Percentiles rank a stretch among this genome's conserved stretches.
phyloP scores from a whole-genome alignment of 2,113 vertebrate species.

The Kryptolebias marmoratus region DNA sequence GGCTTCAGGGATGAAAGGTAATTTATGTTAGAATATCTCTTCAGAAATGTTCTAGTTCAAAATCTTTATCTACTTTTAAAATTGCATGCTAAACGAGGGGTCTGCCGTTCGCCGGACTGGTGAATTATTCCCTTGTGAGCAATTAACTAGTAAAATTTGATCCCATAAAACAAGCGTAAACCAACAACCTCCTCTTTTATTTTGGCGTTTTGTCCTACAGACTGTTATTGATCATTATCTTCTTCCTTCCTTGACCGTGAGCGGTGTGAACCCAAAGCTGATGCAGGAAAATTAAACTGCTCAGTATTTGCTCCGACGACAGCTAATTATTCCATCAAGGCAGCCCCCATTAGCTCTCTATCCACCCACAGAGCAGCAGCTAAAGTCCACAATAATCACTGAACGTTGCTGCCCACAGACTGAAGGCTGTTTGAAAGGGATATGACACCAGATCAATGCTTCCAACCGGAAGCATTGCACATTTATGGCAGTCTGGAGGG shows the following conservation, averaged over 20 bases:
- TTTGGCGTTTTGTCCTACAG: neutral
- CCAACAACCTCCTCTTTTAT: neutral
- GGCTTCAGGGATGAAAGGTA: no score
- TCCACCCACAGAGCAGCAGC: constrained; percentile 45
- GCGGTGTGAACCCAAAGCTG: constrained; percentile 4
- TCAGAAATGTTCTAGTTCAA: no score
- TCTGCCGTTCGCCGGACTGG: neutral
- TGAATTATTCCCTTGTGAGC: constrained; percentile 3
- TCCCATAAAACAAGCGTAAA: neutral
- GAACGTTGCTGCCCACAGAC: constrained; percentile 35
- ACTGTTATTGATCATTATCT: neutral
- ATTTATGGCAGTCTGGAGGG: neutral
- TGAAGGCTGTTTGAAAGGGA: constrained; percentile 21
- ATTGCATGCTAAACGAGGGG: neutral
- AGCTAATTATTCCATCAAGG: constrained; percentile 57
- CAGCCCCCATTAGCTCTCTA: constrained; percentile 37
- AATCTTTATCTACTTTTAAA: neutral
- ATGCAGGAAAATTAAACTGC: constrained; percentile 16
- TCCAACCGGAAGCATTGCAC: neutral
- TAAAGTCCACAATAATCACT: constrained; percentile 33
- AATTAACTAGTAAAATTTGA: neutral
- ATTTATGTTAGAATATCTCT: no score
- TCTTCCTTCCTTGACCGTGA: neutral
- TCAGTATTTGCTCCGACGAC: constrained; percentile 32
- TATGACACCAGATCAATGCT: constrained; percentile 15